Conservation (phyloP, 2,888 invertebrate genomes). For the Drosophila atroscutellata region DNA sequence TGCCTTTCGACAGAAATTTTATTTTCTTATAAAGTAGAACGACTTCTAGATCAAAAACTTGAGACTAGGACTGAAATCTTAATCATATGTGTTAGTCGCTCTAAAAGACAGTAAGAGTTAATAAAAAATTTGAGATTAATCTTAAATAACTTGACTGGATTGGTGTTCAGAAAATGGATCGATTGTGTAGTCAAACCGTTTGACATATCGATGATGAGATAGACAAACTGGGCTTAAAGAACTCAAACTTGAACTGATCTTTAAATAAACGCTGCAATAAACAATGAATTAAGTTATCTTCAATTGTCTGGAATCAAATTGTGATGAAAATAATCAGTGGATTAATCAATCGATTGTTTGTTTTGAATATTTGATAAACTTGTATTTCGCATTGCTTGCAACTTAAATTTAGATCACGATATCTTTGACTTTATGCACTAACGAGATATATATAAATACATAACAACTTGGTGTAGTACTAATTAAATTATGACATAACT, state of each 20-base stretch:
- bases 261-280: neutral
- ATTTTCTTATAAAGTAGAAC: neutral
- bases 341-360: neutral
- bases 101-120: neutral
- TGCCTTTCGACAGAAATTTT: neutral
- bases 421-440: constrained; percentile 76
- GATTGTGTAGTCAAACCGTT: neutral
- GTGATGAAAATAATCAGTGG: neutral
- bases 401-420: constrained; percentile 75
- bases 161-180: constrained; percentile 5
- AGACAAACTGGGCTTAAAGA: neutral
- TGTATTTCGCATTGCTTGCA: constrained; percentile 52
- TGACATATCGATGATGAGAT: constrained; percentile 6
- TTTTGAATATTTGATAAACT: constrained; percentile 19
- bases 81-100: neutral
- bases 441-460: constrained; percentile 72
- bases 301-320: neutral
- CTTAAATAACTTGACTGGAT: neutral
- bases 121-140: neutral
- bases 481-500: constrained; percentile 61
- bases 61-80: neutral
- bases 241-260: neutral
- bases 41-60: constrained; percentile 5
- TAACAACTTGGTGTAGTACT: constrained; percentile 66
- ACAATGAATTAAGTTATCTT: neutral